A percentile compares a stretch with the other conserved stretches of the same genome.
Evolutionary conservation across 2,888 invertebrate genomes (phyloP).

Genomic region (Linnaemya vulpina): DNA sequence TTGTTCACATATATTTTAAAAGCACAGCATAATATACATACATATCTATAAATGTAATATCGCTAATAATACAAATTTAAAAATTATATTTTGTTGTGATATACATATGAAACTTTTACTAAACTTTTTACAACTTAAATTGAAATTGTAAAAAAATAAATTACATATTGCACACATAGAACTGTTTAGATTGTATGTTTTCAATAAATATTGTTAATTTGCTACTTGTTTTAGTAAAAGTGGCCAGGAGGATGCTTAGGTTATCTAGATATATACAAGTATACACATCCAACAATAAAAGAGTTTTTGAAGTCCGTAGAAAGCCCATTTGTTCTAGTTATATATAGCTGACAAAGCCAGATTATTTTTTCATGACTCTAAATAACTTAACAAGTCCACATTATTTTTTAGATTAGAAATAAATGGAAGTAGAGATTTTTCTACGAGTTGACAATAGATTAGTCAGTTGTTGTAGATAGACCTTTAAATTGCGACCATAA

Average conservation of each 20-base stretch:
- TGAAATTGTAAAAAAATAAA: slow-evolving; percentile 36
- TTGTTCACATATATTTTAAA: slow-evolving; percentile 59
- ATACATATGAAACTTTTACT: slow-evolving; percentile 24
- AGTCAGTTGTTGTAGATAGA: too few species aligned
- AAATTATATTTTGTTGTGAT: slow-evolving; percentile 38
- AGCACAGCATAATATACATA: slow-evolving; percentile 59
- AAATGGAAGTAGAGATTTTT: too few species aligned
- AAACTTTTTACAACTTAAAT: slow-evolving; percentile 51
- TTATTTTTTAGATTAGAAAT: too few species aligned
- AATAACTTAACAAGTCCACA: neutral
- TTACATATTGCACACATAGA: slow-evolving; percentile 65
- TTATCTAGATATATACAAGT: too few species aligned
- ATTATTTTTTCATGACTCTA: too few species aligned
- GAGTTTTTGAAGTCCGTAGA: too few species aligned
- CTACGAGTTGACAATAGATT: too few species aligned
- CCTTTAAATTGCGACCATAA: too few species aligned
- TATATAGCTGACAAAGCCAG: too few species aligned
- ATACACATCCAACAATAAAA: too few species aligned
- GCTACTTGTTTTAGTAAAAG: neutral
- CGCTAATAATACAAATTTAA: slow-evolving; percentile 53
- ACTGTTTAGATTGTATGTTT: slow-evolving; percentile 43
- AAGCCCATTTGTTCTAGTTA: too few species aligned
- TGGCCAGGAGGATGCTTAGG: neutral
- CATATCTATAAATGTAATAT: slow-evolving; percentile 23
- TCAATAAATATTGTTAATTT: slow-evolving; percentile 30